Evolutionary conservation across 2,888 invertebrate genomes (phyloP).

Genomic region (Drosophila birchii): DNA sequence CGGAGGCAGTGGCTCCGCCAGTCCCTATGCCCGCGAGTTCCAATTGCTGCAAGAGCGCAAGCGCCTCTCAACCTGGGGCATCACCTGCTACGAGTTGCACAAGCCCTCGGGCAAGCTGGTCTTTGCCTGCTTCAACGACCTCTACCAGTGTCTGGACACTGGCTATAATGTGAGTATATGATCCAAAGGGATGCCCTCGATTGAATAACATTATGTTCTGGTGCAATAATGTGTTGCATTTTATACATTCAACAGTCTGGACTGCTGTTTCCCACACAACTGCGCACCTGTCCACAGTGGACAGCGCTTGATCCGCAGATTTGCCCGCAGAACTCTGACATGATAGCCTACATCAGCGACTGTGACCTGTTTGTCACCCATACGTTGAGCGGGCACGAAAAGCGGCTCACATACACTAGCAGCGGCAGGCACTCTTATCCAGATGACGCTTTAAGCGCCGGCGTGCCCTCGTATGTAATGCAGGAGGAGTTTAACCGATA

Average conservation of each 20-base stretch:
- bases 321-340: constrained; percentile 86
- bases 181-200: not conserved
- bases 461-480: constrained; percentile 98
- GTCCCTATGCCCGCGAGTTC: constrained; percentile 92
- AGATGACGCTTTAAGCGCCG: constrained; percentile 95
- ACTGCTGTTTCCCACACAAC: constrained; percentile 89
- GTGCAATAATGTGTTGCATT: not conserved
- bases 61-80: constrained; percentile 95
- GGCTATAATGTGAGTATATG: constrained; percentile 87
- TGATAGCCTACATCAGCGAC: constrained; percentile 95
- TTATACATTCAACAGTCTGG: constrained; percentile 81
- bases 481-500: constrained; percentile 99
- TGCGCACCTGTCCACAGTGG: constrained; percentile 87
- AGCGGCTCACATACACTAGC: constrained; percentile 89
- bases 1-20: constrained; percentile 75
- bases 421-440: constrained; percentile 89
- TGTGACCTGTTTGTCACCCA: constrained; percentile 95
- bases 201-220: not conserved
- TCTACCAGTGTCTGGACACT: constrained; percentile 93
- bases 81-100: constrained; percentile 96
- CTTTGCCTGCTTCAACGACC: constrained; percentile 94
- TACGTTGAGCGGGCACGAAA: constrained; percentile 87
- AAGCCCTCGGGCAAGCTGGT: constrained; percentile 92
- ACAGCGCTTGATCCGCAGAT: constrained; percentile 93
- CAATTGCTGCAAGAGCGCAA: constrained; percentile 96